These are phyloP conservation scores for Cinclus cinclus DNA, from an alignment of 2,113 vertebrate species.

Conservation along the genomic window DNA sequence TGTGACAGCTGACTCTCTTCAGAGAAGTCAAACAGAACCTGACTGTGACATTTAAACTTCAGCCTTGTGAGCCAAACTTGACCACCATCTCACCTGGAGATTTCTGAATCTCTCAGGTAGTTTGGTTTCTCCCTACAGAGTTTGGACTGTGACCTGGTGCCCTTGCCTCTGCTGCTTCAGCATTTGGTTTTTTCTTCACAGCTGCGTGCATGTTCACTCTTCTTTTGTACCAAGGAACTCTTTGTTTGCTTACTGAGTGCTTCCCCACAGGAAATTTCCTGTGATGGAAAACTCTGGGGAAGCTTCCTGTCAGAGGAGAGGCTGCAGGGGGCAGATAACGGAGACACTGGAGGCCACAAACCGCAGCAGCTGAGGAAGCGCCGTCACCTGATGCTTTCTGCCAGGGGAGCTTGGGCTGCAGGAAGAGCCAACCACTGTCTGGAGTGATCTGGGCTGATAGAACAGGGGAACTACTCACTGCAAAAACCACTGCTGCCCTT, in stretches of 20 bases:
- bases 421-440: constrained; percentile 1
- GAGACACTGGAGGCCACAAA: neutral
- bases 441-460: neutral
- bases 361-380: neutral
- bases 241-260: constrained; percentile 67
- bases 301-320: constrained; percentile 73
- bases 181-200: neutral
- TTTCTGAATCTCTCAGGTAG: neutral
- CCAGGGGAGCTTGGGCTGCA: neutral
- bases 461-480: neutral
- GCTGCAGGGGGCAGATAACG: constrained; percentile 71
- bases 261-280: constrained; percentile 84
- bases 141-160: neutral
- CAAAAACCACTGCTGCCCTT: neutral
- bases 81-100: neutral
- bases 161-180: neutral
- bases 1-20: neutral
- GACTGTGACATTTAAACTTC: neutral
- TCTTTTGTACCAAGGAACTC: constrained; percentile 20
- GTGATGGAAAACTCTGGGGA: constrained; percentile 73
- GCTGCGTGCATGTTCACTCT: neutral
- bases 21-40: neutral
- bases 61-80: neutral
- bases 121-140: neutral
- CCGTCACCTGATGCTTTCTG: neutral